These are phyloP conservation scores for Coleophora flavipennella DNA, from an alignment of 2,888 invertebrate genomes.

Conservation along the genomic window DNA sequence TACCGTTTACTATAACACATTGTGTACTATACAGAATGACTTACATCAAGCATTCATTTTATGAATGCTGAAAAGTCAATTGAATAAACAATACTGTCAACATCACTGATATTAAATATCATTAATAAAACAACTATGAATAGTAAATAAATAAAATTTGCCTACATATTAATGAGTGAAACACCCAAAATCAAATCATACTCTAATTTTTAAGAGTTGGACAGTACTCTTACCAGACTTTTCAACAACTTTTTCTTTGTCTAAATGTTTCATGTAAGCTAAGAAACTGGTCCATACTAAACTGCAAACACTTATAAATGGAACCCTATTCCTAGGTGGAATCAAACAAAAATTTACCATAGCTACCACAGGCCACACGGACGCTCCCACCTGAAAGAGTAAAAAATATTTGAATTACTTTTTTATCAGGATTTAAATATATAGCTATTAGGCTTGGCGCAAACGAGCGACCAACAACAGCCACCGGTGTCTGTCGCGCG, in stretches of 20 bases:
- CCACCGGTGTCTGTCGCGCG: too few relatives aligned
- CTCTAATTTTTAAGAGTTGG: conserved; percentile 25
- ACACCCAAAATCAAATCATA: conserved; percentile 14
- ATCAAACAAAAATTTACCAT: conserved; percentile 82
- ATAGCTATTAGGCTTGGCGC: too few relatives aligned
- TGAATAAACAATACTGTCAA: too few relatives aligned
- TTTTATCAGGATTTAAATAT: too few relatives aligned
- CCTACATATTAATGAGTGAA: neutral
- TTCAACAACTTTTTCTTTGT: conserved; percentile 38
- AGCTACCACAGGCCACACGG: conserved; percentile 82
- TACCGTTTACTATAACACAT: too few relatives aligned
- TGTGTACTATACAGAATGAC: too few relatives aligned
- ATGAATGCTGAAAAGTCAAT: too few relatives aligned
- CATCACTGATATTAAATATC: neutral
- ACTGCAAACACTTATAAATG: conserved; percentile 83
- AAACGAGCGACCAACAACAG: too few relatives aligned
- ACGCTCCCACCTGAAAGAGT: conserved; percentile 76
- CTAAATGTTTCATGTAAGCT: conserved; percentile 83
- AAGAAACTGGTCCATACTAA: conserved; percentile 85
- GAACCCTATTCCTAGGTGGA: conserved; percentile 82
- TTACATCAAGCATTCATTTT: too few relatives aligned
- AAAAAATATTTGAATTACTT: too few relatives aligned
- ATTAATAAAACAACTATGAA: neutral
- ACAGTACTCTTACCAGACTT: conserved; percentile 26
- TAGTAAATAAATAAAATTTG: neutral